Percentiles rank a stretch among this genome's conserved stretches.
These are phyloP conservation scores for Sander vitreus DNA, from an alignment of 2,113 vertebrate genomes.

Conservation along the genomic window DNA sequence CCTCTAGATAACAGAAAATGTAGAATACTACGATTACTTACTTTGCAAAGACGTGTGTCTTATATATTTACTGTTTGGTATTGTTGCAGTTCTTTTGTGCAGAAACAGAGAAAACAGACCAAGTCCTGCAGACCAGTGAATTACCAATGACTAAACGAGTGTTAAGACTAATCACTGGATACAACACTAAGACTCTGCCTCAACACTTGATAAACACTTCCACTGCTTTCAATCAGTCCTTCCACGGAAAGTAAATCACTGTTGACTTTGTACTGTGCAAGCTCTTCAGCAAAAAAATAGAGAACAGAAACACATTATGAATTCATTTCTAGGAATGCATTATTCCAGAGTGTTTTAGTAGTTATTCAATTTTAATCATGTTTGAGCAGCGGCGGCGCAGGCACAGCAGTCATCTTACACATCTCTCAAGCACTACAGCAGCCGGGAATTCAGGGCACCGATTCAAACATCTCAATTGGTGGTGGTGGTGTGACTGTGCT, in stretches of 20 bases:
- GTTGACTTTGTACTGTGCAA: not conserved
- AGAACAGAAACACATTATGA: constrained; percentile 26
- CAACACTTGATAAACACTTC: not conserved
- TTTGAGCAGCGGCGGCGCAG: constrained; percentile 7
- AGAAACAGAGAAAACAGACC: not conserved
- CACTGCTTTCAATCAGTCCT: not conserved
- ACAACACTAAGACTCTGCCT: not conserved
- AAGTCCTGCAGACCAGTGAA: constrained; percentile 11
- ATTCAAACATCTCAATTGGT: constrained; percentile 69
- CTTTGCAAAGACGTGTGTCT: too few species aligned
- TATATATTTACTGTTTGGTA: too few species aligned
- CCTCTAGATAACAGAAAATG: not conserved
- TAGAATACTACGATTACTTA: too few species aligned
- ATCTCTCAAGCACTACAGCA: not conserved
- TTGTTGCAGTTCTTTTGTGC: not conserved
- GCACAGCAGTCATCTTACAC: not conserved
- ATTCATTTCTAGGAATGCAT: constrained; percentile 45
- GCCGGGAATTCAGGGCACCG: constrained; percentile 54
- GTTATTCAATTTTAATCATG: constrained; percentile 55
- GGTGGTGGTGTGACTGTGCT: constrained; percentile 33
- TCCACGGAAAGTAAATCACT: not conserved
- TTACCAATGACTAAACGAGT: not conserved
- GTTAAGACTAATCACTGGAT: not conserved
- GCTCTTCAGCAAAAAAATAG: not conserved
- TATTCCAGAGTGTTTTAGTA: constrained; percentile 52